Evolutionary conservation across 2,797 vertebrate genomes (phyloP).

Genomic region (Lithobates pipiens): DNA sequence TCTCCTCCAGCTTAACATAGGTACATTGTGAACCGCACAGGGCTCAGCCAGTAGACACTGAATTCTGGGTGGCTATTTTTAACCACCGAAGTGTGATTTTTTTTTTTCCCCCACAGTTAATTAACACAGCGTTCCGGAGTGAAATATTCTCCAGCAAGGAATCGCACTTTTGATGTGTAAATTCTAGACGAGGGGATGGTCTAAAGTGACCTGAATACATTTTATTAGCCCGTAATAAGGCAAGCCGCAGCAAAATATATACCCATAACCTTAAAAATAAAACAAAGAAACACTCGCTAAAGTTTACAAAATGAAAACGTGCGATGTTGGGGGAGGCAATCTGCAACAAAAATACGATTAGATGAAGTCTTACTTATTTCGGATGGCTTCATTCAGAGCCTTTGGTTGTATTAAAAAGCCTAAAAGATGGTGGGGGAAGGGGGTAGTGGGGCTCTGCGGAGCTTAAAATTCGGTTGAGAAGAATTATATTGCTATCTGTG

Average conservation of each 20-base stretch:
- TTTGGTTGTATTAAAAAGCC: conserved; percentile 59
- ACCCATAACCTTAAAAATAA: conserved; percentile 23
- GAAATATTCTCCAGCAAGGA: conserved; percentile 47
- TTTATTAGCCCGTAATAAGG: conserved; percentile 56
- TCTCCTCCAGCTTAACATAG: conserved; percentile 27
- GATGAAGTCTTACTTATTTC: not conserved
- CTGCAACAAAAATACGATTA: not conserved
- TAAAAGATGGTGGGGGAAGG: conserved; percentile 66
- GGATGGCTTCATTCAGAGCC: conserved; percentile 57
- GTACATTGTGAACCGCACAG: conserved; percentile 43
- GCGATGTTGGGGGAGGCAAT: not conserved
- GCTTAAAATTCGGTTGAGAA: conserved; percentile 58
- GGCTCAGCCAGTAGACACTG: conserved; percentile 43
- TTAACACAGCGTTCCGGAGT: conserved; percentile 58
- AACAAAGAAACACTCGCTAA: conserved; percentile 27
- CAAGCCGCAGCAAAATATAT: conserved; percentile 26
- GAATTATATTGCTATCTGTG: conserved; percentile 63
- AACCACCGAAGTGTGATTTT: conserved; percentile 53
- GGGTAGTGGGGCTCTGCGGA: conserved; percentile 27
- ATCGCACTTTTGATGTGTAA: conserved; percentile 62
- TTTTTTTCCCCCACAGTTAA: conserved; percentile 53
- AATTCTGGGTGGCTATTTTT: conserved; percentile 57
- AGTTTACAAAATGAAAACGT: conserved; percentile 14
- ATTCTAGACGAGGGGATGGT: conserved; percentile 53
- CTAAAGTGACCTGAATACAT: conserved; percentile 61